Evolutionary conservation across 2,797 vertebrate species (phyloP), one percentile per base, ranked within the genome.

Genomic region (Malacoraja senta): DNA sequence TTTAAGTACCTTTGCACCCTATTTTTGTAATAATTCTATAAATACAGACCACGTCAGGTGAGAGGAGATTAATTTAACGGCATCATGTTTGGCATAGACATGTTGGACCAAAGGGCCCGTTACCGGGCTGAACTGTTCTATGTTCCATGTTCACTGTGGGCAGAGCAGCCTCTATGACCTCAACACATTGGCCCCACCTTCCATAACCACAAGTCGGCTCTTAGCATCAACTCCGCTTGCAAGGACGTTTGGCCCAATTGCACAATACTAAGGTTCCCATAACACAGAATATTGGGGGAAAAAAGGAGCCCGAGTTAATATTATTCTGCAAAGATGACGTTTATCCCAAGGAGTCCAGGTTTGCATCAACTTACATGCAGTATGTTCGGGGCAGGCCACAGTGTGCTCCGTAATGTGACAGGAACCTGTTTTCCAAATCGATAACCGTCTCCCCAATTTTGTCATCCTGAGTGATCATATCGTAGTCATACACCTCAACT

Each of bases 401-500:
- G n/a, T 94, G 94, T 65, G 96, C 96, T 0, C 96, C 96, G 77
- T 94, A 95, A 72, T 91, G 93, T 93, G 96, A 96, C 15, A 97
- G 94, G 90, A 96, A 95, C 8, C 96, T 94, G 94, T 97, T 94
- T 94, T 97, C 96, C 38, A 97, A 94, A 95, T 97, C 96, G 0
- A 97, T 96, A 93, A 94, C 94, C 76, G 96, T 97, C 91, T 94
- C 94, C 53, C 96, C 96, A 0, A 97, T 96, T 94, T 95, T 94
- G 93, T 96, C 95, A 93, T 97, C 96, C 0, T 95, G 93, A 0
- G 95, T 94, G 74, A 97, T 1, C 1, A 96, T 61, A 93, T 97
- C 96, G 0, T 96, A 95, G 94, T 97, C 96, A 61, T 94, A 93
- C 0, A 97, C 94, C 0, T 95, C 94, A 93, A 97, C 94, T 93